Evolutionary conservation across 1,140 invertebrate genomes (phyloP).

Genomic region (Harpegnathos saltator): DNA sequence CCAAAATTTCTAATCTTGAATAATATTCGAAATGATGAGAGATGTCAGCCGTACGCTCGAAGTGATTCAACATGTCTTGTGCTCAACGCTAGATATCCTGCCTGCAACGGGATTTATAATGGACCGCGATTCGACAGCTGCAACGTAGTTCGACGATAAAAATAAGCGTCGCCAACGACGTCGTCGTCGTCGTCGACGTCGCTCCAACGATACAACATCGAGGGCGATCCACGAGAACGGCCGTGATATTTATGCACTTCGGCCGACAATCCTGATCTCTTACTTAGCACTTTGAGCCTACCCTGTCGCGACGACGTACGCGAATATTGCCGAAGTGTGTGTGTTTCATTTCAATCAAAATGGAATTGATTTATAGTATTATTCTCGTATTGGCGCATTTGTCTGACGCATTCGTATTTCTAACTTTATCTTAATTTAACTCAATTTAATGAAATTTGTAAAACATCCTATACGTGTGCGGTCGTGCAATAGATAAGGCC

Average conservation of each 20-base stretch:
- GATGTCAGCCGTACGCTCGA: no score
- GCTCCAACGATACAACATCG: conserved; percentile 4
- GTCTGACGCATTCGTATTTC: not conserved
- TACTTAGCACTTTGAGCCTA: conserved; percentile 3
- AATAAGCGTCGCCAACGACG: conserved; percentile 44
- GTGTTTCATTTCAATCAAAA: not conserved
- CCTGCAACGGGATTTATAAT: conserved; percentile 61
- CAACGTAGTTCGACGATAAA: conserved; percentile 55
- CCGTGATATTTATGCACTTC: conserved; percentile 38
- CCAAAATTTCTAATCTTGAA: no score
- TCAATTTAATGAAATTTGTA: not conserved
- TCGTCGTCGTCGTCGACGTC: not conserved
- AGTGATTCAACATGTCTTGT: no score
- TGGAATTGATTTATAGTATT: conserved; percentile 7
- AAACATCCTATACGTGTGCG: not conserved
- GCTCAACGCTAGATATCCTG: no score
- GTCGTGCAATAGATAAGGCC: not conserved
- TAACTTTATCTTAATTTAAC: conserved; percentile 1
- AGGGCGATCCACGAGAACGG: conserved; percentile 11
- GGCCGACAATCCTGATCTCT: not conserved
- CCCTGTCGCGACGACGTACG: not conserved
- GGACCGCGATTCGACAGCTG: conserved; percentile 64
- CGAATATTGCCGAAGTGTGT: not conserved
- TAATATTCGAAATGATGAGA: no score
- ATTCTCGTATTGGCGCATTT: no score